A percentile compares a stretch with the other conserved stretches of the same genome.
Conservation (phyloP, 2,797 vertebrate genomes). For the Pseudochromis fuscus region DNA sequence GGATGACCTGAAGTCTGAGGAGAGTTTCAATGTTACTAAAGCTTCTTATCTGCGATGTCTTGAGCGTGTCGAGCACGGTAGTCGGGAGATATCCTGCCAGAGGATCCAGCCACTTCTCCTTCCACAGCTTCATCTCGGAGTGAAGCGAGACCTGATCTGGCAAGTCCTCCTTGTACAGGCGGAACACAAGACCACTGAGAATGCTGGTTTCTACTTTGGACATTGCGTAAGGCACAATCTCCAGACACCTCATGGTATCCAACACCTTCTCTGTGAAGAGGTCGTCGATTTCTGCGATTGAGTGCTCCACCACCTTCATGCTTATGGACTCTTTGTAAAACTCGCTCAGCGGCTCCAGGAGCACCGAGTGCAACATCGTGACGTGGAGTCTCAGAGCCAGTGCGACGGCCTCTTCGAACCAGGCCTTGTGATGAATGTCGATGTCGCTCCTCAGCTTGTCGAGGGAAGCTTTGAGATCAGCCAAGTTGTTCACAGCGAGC, state of each 20-base stretch:
- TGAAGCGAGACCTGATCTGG: conserved; percentile 82
- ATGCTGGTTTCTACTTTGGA: conserved; percentile 84
- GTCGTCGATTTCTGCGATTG: conserved; percentile 78
- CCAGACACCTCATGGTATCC: conserved; percentile 84
- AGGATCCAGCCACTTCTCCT: conserved; percentile 84
- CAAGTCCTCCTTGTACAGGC: conserved; percentile 84
- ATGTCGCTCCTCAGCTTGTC: conserved; percentile 73
- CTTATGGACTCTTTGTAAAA: conserved; percentile 84
- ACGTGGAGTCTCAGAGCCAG: conserved; percentile 81
- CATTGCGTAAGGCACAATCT: conserved; percentile 90
- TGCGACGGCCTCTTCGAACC: conserved; percentile 83
- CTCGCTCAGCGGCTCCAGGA: conserved; percentile 81
- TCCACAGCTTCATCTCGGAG: conserved; percentile 84
- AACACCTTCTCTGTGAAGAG: conserved; percentile 83
- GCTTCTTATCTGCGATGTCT: conserved; percentile 82
- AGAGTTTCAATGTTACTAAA: conserved; percentile 87
- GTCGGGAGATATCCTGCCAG: conserved; percentile 81
- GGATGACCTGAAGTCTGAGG: conserved; percentile 84
- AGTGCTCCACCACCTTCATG: conserved; percentile 78
- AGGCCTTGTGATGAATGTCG: conserved; percentile 80
- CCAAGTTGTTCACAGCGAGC: conserved; percentile 76
- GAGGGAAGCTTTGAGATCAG: conserved; percentile 77
- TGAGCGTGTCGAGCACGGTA: conserved; percentile 84
- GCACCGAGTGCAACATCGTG: conserved; percentile 76
- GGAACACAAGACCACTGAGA: conserved; percentile 78